Evolutionary conservation across 2,888 invertebrate species (phyloP).

Genomic region (Leptopilina syphax): DNA sequence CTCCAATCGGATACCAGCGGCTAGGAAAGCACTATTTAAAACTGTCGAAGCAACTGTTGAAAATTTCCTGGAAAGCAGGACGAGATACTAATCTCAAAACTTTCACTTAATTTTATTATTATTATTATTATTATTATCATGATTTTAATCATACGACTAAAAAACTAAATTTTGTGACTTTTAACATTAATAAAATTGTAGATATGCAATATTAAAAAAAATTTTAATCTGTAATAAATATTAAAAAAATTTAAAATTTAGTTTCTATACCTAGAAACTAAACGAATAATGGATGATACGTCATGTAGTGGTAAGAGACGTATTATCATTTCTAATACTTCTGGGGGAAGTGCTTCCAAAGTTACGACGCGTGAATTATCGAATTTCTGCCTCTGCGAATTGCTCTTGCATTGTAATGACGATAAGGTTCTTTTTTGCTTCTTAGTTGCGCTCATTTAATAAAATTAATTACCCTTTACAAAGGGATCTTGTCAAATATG

Average conservation of each 20-base stretch:
- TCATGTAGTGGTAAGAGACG: slow-evolving; percentile 66
- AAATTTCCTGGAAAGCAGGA: slow-evolving; percentile 58
- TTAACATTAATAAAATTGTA: no score
- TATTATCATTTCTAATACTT: slow-evolving; percentile 71
- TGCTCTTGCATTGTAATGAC: slow-evolving; percentile 34
- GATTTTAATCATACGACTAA: no score
- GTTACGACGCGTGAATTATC: slow-evolving; percentile 40
- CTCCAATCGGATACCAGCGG: slow-evolving; percentile 63
- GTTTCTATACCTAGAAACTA: slow-evolving; percentile 68
- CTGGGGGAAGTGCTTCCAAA: slow-evolving; percentile 70
- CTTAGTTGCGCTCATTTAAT: slow-evolving; percentile 58
- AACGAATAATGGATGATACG: slow-evolving; percentile 67
- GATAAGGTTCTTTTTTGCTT: slow-evolving; percentile 48
- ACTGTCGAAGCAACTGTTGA: slow-evolving; percentile 66
- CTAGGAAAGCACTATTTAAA: slow-evolving; percentile 69
- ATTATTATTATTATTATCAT: not conserved
- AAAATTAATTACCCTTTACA: slow-evolving; percentile 28
- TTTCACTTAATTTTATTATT: slow-evolving; percentile 13
- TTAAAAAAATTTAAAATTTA: not conserved
- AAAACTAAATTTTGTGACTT: no score
- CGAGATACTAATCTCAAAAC: not conserved
- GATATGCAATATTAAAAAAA: no score
- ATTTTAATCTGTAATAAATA: no score
- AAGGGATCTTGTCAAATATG: slow-evolving; percentile 8
- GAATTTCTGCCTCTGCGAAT: not conserved